Evolutionary conservation across 53 echinoderm and acorn worm species (phyloP).

Genomic region (Pentamera pediparva): DNA sequence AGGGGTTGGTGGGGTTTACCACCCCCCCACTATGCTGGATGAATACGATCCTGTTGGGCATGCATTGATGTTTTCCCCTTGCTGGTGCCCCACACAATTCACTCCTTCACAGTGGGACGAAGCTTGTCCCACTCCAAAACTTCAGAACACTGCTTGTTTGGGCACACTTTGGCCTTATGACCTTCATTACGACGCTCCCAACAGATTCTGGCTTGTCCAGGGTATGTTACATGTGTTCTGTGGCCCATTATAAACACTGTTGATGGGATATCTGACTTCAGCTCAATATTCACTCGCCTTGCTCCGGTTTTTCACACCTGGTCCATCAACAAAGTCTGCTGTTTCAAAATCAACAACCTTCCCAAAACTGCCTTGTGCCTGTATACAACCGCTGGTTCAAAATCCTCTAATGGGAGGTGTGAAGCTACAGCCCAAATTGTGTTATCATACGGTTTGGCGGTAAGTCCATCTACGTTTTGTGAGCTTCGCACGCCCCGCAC

Average conservation of each 20-base stretch:
- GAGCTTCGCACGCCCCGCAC: not conserved
- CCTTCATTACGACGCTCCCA: not conserved
- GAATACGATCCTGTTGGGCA: too few species aligned
- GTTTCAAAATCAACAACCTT: not conserved
- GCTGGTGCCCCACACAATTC: too few species aligned
- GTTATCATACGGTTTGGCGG: not conserved
- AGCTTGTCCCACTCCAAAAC: not conserved
- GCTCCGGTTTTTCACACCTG: not conserved
- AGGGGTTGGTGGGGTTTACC: too few species aligned
- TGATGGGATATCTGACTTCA: not conserved
- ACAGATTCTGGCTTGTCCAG: not conserved
- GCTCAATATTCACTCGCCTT: not conserved
- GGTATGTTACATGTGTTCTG: not conserved
- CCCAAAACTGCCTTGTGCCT: not conserved
- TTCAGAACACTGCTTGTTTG: not conserved
- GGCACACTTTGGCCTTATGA: not conserved
- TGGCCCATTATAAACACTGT: not conserved
- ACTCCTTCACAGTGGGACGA: too few species aligned
- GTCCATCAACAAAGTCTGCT: too few species aligned
- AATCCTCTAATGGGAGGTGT: not conserved
- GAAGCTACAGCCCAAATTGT: not conserved
- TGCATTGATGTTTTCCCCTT: too few species aligned
- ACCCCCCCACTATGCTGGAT: too few species aligned
- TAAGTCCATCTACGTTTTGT: not conserved
- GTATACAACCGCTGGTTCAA: not conserved